Conservation (phyloP, 2,888 invertebrate genomes). For the Monochamus alternatus region DNA sequence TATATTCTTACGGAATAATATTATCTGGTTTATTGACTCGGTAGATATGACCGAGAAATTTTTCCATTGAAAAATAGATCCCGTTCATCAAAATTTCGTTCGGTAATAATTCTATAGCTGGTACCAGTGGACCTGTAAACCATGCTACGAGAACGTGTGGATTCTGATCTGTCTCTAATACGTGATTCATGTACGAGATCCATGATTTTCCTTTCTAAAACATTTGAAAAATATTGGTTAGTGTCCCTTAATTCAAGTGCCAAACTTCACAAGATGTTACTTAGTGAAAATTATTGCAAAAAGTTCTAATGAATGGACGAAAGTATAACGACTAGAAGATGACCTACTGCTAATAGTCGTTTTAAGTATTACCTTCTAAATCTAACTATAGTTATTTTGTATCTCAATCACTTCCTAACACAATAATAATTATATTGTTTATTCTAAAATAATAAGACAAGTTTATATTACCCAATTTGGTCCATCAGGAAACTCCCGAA, state of each 20-base stretch:
- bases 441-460: no score
- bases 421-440: no score
- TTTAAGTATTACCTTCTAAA: no score
- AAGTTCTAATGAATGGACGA: no score
- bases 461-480: constrained; percentile 2
- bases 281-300: no score
- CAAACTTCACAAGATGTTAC: no score
- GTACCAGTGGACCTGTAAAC: constrained; percentile 77
- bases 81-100: constrained; percentile 72
- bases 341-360: no score
- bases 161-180: constrained; percentile 63
- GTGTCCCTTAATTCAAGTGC: no score
- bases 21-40: constrained; percentile 71
- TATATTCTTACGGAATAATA: constrained; percentile 59
- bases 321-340: no score
- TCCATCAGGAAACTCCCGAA: not conserved
- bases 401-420: no score
- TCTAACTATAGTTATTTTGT: no score
- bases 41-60: constrained; percentile 62
- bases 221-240: constrained; percentile 2
- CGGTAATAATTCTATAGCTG: constrained; percentile 75
- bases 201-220: constrained; percentile 50
- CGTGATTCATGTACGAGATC: constrained; percentile 43
- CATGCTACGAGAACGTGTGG: constrained; percentile 78
- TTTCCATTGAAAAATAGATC: constrained; percentile 67